Percentiles rank a stretch among this genome's conserved stretches.
Evolutionary conservation across 2,113 vertebrate genomes (phyloP).

Genomic region (Fregetta grallaria): DNA sequence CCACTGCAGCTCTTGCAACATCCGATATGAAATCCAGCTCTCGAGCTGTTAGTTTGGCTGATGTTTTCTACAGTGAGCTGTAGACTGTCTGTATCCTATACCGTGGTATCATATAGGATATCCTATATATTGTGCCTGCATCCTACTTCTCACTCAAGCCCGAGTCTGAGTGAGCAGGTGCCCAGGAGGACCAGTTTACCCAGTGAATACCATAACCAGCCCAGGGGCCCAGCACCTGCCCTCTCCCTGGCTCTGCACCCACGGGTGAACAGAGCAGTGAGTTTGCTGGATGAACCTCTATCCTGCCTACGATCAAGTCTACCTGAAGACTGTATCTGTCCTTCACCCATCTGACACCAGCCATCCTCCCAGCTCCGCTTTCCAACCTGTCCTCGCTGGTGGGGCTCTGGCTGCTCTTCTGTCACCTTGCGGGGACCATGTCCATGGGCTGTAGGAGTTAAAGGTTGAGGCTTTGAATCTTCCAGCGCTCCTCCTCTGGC

Average conservation of each 20-base stretch:
- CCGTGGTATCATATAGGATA: neutral
- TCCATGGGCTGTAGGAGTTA: neutral
- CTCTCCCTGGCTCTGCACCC: neutral
- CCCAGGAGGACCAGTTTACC: neutral
- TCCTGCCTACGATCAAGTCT: accelerated
- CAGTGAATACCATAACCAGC: neutral
- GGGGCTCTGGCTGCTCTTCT: neutral
- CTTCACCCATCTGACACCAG: neutral
- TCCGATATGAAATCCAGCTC: neutral
- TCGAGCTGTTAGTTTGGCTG: neutral
- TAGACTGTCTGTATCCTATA: too few relatives aligned
- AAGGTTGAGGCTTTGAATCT: neutral
- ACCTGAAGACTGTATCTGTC: neutral
- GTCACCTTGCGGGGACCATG: neutral
- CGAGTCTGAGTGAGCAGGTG: too few relatives aligned
- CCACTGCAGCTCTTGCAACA: neutral
- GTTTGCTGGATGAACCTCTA: neutral
- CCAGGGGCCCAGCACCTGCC: neutral
- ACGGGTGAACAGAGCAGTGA: neutral
- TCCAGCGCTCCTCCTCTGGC: neutral
- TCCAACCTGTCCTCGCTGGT: accelerated
- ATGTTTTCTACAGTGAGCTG: neutral
- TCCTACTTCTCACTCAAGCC: neutral
- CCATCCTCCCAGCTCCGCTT: neutral
- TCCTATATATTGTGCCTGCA: neutral